phyloP scores from a whole-genome alignment of 2,797 vertebrate species.

The Carduelis carduelis region DNA sequence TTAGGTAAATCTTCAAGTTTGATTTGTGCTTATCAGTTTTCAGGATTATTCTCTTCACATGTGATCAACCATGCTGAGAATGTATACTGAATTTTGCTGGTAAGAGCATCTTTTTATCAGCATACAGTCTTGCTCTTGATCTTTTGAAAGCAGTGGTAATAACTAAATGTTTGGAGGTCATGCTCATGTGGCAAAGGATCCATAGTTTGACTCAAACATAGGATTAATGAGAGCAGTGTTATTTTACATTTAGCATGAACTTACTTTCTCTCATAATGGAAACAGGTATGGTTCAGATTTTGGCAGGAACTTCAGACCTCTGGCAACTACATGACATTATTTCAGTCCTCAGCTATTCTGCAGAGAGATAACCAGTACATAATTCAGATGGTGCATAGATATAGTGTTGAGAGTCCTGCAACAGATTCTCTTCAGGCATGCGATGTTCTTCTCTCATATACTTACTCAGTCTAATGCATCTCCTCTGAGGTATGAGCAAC shows the following conservation, averaged over 20 bases:
- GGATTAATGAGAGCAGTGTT: neutral
- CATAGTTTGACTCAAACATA: neutral
- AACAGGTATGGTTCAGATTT: neutral
- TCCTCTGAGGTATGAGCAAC: neutral
- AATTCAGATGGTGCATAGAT: neutral
- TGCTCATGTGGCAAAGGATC: neutral
- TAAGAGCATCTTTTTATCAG: neutral
- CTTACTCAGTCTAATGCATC: neutral
- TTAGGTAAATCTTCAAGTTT: neutral
- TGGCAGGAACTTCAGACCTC: neutral
- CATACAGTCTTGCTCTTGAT: neutral
- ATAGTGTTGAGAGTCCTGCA: neutral
- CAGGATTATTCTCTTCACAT: neutral
- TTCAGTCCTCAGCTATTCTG: neutral
- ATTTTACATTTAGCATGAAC: neutral
- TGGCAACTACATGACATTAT: neutral
- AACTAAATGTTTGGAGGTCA: neutral
- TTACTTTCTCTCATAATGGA: neutral
- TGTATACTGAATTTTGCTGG: neutral
- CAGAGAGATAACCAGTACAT: neutral
- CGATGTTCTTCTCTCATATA: neutral
- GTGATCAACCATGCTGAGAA: neutral
- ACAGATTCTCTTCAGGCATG: neutral
- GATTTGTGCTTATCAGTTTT: neutral
- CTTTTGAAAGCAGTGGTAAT: neutral